A percentile compares a stretch with the other conserved stretches of the same genome.
Conservation (phyloP, 2,888 invertebrate genomes). For the Hyposoter didymator region DNA sequence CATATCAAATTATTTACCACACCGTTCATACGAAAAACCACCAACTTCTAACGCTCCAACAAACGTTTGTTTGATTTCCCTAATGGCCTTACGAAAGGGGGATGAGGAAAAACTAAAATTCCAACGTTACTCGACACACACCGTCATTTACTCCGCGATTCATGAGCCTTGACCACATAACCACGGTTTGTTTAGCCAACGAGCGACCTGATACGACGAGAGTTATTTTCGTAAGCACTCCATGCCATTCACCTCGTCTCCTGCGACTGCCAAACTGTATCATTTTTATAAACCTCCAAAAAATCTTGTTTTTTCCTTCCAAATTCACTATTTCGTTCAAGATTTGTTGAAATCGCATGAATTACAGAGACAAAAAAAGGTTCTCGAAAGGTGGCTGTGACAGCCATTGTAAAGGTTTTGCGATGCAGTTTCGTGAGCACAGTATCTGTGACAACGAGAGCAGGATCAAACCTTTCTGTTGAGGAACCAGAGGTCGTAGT, state of each 20-base stretch:
- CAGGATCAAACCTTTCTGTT: conserved; percentile 34
- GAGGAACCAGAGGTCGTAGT: not conserved
- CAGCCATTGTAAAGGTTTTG: not conserved
- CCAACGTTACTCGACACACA: not conserved
- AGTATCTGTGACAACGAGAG: conserved; percentile 21
- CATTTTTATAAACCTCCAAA: not conserved
- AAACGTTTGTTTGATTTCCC: conserved; percentile 7
- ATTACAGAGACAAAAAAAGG: not conserved
- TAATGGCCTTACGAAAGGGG: conserved; percentile 5
- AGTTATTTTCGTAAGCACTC: conserved; percentile 15
- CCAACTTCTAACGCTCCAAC: not conserved
- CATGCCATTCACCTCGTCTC: not conserved
- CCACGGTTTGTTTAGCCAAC: conserved; percentile 9
- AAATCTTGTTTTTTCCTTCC: not conserved
- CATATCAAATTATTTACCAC: not conserved
- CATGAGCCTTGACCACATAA: conserved; percentile 10
- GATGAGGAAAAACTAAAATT: not conserved
- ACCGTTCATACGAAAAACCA: conserved; percentile 1
- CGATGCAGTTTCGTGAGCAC: conserved; percentile 11
- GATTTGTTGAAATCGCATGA: not conserved
- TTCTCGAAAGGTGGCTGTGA: not conserved
- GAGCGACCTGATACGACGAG: not conserved
- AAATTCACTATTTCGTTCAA: not conserved
- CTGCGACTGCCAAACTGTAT: not conserved
- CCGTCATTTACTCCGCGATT: not conserved